phyloP scores from a whole-genome alignment of 2,888 invertebrate species.

The Drosophila subsilvestris region DNA sequence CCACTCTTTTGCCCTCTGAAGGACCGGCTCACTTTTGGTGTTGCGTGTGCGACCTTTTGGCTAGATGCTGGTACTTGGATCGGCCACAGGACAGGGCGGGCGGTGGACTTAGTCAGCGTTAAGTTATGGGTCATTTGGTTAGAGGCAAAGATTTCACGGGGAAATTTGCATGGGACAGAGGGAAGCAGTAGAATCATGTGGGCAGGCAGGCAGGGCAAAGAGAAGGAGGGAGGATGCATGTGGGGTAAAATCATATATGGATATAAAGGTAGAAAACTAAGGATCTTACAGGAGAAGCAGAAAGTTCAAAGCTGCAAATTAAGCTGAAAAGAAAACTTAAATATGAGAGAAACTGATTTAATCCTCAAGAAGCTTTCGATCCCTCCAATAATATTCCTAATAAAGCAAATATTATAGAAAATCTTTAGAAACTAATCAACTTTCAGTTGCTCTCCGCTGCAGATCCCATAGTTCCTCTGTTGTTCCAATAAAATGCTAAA shows the following conservation, averaged over 20 bases:
- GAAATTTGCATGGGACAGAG: constrained; percentile 30
- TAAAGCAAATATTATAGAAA: not conserved
- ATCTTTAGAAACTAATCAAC: not conserved
- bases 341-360: no score
- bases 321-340: no score
- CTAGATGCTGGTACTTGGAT: constrained; percentile 68
- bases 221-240: constrained; percentile 18
- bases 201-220: constrained; percentile 9
- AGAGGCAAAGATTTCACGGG: constrained; percentile 49
- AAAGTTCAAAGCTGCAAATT: not conserved
- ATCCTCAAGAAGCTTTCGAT: not conserved
- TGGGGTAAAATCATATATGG: no score
- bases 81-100: constrained; percentile 8
- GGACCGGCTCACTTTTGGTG: constrained; percentile 35
- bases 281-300: not conserved
- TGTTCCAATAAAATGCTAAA: not conserved
- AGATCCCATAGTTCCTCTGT: not conserved
- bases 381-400: not conserved
- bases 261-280: not conserved
- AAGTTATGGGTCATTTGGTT: constrained; percentile 47
- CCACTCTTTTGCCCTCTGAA: constrained; percentile 23
- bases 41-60: constrained; percentile 74
- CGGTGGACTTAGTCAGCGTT: constrained; percentile 38
- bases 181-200: constrained; percentile 25
- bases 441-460: not conserved